phyloP scores from a whole-genome alignment of 2,797 vertebrate species.

The Typhlichthys eigenmanni region DNA sequence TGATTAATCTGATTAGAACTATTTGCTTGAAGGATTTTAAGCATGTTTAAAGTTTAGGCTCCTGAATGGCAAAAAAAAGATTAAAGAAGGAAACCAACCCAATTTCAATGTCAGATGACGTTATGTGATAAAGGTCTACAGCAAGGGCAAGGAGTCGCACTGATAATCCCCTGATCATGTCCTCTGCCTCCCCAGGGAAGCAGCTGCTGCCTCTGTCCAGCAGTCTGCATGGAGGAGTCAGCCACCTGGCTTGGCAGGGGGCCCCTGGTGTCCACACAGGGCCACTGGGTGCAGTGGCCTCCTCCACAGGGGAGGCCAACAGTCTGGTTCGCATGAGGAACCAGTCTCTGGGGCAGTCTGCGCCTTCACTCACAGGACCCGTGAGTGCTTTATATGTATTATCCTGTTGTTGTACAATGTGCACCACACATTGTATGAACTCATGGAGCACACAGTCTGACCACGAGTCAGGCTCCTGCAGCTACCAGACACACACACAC shows the following conservation, averaged over 20 bases:
- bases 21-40: too few species aligned
- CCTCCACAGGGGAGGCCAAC: conserved; percentile 82
- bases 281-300: conserved; percentile 23
- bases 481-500: background rate
- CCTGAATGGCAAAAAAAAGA: too few species aligned
- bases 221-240: conserved; percentile 87
- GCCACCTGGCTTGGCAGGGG: conserved; percentile 82
- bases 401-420: too few species aligned
- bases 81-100: too few species aligned
- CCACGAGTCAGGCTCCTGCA: conserved; percentile 45
- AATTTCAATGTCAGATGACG: too few species aligned
- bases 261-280: conserved; percentile 15
- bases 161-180: too few species aligned
- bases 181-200: conserved; percentile 79
- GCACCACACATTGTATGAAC: background rate
- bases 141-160: too few species aligned
- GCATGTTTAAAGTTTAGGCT: too few species aligned
- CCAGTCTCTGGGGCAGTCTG: conserved; percentile 91
- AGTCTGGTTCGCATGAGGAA: conserved; percentile 96
- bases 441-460: conserved; percentile 23
- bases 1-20: too few species aligned
- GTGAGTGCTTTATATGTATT: conserved; percentile 68
- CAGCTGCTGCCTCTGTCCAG: conserved; percentile 92
- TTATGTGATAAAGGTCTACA: too few species aligned
- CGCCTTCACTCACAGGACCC: conserved; percentile 94